Conservation (phyloP, 2,797 vertebrate species). For the Salmo trutta region DNA sequence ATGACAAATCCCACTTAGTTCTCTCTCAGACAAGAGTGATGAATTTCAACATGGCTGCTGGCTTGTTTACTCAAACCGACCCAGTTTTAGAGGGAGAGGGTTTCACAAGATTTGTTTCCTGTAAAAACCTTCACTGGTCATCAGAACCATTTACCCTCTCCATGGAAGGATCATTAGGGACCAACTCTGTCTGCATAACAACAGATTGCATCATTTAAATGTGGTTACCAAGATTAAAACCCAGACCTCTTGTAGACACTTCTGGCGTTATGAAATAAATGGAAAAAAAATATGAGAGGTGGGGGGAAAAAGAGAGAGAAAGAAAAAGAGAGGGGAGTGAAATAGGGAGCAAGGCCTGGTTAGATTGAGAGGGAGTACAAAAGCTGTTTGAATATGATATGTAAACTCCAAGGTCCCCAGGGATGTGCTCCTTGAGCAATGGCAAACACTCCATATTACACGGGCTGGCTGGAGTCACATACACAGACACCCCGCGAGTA, state of each 20-base stretch:
- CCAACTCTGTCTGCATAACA: constrained; percentile 12
- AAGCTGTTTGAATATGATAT: constrained; percentile 71
- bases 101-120: constrained; percentile 38
- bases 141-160: constrained; percentile 15
- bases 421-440: constrained; percentile 55
- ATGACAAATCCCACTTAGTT: constrained; percentile 68
- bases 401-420: constrained; percentile 68
- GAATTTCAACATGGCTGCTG: constrained; percentile 44
- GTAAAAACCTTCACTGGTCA: constrained; percentile 39
- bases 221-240: neutral
- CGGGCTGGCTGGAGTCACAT: constrained; percentile 36
- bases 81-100: constrained; percentile 32
- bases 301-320: constrained; percentile 18
- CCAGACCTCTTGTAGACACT: neutral
- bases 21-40: constrained; percentile 54
- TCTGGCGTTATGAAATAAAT: neutral
- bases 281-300: constrained; percentile 20
- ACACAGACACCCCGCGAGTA: constrained; percentile 5
- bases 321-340: constrained; percentile 14
- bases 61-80: constrained; percentile 58
- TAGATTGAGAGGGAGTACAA: constrained; percentile 36
- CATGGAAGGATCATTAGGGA: neutral
- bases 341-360: neutral
- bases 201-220: constrained; percentile 20
- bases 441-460: constrained; percentile 37